Evolutionary conservation across 2,113 vertebrate genomes (phyloP), one percentile per base, ranked within the genome.

Genomic region (Entosphenus tridentatus): DNA sequence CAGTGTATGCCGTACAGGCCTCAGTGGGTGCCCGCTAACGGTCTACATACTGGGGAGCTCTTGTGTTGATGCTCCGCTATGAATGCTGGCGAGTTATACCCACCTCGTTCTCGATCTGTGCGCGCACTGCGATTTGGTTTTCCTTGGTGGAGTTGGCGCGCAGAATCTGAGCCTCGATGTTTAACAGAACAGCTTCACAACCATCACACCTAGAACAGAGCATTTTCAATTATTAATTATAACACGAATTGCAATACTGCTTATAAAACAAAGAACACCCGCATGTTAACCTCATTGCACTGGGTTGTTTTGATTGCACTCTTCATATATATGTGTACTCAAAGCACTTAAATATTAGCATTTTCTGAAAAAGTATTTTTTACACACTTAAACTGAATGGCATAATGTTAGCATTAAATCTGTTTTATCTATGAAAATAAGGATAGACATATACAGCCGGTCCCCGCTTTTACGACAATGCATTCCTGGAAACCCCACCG

Each of bases 91-190:
- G n/a, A 77, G 80, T 71, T 71, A 7, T 39, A 39, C 39, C 39
- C 39, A 95, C 91, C 86, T 96, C 90, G 0, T 85, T 95, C 79
- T 96, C 91, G 67, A 95, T 88, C 80, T 96, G 91, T 75, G 95
- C 87, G 79, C 90, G 93, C 69, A 96, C 81, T 69, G 88, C 88
- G 71, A 96, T 80, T 74, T 95, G 91, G 69, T 87, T 88, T 74
- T 95, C 91, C 76, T 89, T 87, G 76, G 91, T 89, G 56, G 88
- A 87, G 80, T 95, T 95, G 72, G 91, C 91, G 56, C 91, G 82
- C 57, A 86, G 83, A 68, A 96, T 88, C 75, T 96, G 91, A 71
- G 95, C 88, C 71, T 96, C 91, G 0, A 96, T 96, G 71, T 89
- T 86, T 0, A 86, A 87, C 73, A 96, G 73, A 73, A 96, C 90